Base-by-base conservation (phyloP, 2,888 invertebrate genomes). In the Drosophila quasianomalipes region DNA sequence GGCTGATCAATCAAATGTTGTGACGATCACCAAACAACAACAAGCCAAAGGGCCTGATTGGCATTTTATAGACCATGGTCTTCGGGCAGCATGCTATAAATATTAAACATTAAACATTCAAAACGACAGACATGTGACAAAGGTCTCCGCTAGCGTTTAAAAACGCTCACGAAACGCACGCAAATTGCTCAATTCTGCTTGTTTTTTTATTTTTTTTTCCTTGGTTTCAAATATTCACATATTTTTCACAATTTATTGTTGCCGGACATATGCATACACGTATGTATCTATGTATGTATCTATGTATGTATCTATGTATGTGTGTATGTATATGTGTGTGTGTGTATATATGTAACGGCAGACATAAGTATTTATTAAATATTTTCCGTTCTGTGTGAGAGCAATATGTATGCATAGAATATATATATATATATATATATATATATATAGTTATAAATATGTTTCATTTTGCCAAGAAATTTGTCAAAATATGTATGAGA, bases 1-100 rank as follows among this genome's bases (percentile, higher is more conserved):
- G 79, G 79, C 81, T 79, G 81, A 81, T 81, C 81, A 81, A 81
- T 81, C 81, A 81, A 82, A 79, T 72, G 66, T 57, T 70, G 68
- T 81, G 72, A 76, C 68, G 79, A 79, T 28, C 64, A 63, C 19
- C 19, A 47, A 9, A 63, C 61, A 53, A 28, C 47, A 3, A 64
- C 19, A 19, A n/a, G 41, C 55, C 58, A 71, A 76, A 76, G 71
- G 70, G 76, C 53, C 60, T 19, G 47, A 16, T 64, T 57, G 52
- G 68, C 71, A 72, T 28, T 58, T 54, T 69, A 41, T 57, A 44
- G 51, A 51, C 47, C 60, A 67, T 35, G 49, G 41, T 33, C 47
- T 47, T 47, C 14, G 1, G 49, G n/a, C 58, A 39, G 26, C 33
- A 52, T 26, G 22, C 2, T 47, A 16, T 16, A 47, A 28, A 47